Base-by-base conservation (phyloP, 2,888 invertebrate genomes). In the Platycnemis pennipes region DNA sequence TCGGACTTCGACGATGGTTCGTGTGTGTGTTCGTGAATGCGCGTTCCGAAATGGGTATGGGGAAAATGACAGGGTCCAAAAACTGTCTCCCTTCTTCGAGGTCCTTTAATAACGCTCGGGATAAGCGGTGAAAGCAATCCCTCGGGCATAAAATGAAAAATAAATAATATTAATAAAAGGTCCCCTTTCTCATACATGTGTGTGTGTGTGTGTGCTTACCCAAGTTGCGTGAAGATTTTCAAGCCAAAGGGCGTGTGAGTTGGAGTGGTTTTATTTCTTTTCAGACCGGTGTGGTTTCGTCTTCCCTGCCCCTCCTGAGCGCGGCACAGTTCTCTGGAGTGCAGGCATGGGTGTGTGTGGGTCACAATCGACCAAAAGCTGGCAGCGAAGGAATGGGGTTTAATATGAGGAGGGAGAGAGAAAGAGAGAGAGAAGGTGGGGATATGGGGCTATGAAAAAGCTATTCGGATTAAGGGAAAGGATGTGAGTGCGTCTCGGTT, bases 121-220 rank as follows among this genome's bases (percentile, higher is more conserved):
- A 91, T 91, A 63, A 91, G 91, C 63, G 91, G 89, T 44, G n/a
- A 91, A 91, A 91, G 63, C 69, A n/a, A 44, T 89, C 37, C 56
- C 89, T 89, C 11, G 22, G 46, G 37, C 46, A 45, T 45, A 44
- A 45, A 87, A 87, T 45, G 44, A 46, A 63, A 69, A 16, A 22
- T 19, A 26, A 69, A 87, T 45, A 91, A 89, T 37, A 77, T 37
- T 37, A 37, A 37, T 31, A 37, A n/a, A 26, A n/a, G 63, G 63
- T 22, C 2, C 63, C 63, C 63, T 26, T 63, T n/a, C 53, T n/a
- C 63, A 2, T n/a, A n/a, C n/a, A 4, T 42, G 53, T 53, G 26
- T 45, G n/a, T 44, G 26, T n/a, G n/a, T n/a, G n/a, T n/a, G n/a
- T n/a, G n/a, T n/a, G n/a, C n/a, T n/a, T n/a, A n/a, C n/a, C n/a